Evolutionary conservation across 2,888 invertebrate genomes (phyloP), one percentile per base, ranked within the genome.

Genomic region (Punctoribates punctum): DNA sequence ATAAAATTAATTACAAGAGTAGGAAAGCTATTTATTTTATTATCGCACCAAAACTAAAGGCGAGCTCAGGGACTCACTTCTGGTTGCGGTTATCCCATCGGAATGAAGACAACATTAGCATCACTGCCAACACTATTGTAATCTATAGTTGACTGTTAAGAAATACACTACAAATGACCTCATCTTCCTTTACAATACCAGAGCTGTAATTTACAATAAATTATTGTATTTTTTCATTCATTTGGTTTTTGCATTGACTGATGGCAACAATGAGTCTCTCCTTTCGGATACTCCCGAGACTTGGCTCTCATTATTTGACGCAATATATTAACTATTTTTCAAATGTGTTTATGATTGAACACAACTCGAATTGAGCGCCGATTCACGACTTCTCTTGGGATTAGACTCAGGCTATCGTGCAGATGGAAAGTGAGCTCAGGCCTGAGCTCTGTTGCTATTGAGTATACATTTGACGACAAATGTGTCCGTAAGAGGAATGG

Each of bases 21-120:
- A 72, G 72, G 72, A 72, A 72, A 72, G 46, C 72, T 72, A 72
- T 72, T 72, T 72, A 72, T 72, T 72, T 72, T 72, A 72, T 72
- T 72, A 72, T 72, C 17, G 46, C 70, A 72, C 72, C 72, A 72
- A 72, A 72, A 72, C 72, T 72, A 72, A 72, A 72, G 72, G 72
- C 72, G 72, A 72, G 72, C 25, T 25, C 48, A 72, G 72, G 72
- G 72, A 72, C 25, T 72, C 72, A 72, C 72, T 72, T 72, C 48
- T 46, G 42, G 25, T 72, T 72, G 72, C 72, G 72, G 72, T 72
- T 72, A 72, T 72, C 72, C 72, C 72, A 46, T 72, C 11, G 72
- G 72, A 72, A 72, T 72, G 72, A 72, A 34, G 72, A 72, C 46
- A 42, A 72, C 48, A 23, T 13, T 11, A 72, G 11, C 48, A 72